Conservation (phyloP, 2,797 vertebrate genomes). For the Molossus alvarezi region DNA sequence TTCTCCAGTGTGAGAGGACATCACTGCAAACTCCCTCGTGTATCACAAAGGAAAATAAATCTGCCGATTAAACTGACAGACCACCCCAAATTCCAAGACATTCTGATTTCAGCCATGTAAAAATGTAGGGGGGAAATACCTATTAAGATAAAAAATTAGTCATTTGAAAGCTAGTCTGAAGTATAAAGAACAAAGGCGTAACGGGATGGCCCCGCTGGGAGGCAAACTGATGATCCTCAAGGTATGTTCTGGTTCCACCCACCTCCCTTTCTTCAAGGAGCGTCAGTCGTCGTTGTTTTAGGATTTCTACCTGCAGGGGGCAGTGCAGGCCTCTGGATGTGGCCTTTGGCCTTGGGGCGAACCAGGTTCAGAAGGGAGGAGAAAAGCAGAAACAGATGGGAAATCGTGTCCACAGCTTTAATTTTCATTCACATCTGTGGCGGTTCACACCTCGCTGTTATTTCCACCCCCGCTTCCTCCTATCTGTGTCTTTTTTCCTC, state of each 20-base stretch:
- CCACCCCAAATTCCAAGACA: not conserved
- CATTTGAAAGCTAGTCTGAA: not conserved
- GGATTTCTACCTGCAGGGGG: constrained; percentile 66
- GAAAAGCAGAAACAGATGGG: rapidly evolving
- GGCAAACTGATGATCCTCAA: too few species aligned
- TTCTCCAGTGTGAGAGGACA: not conserved
- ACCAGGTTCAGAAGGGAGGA: not conserved
- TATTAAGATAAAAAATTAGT: not conserved
- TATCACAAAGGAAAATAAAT: not conserved
- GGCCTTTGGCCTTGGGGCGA: constrained; percentile 8
- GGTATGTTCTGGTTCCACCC: rapidly evolving
- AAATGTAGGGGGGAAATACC: rapidly evolving
- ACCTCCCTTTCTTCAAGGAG: not conserved
- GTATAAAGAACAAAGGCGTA: too few species aligned
- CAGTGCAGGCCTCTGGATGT: constrained; percentile 72
- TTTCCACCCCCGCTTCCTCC: not conserved
- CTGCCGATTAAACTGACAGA: not conserved
- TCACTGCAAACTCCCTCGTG: not conserved
- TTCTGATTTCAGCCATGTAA: not conserved
- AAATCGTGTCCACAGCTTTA: not conserved
- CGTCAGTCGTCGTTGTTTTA: rapidly evolving
- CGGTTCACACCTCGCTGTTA: not conserved
- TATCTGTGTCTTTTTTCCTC: not conserved
- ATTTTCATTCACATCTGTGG: not conserved
- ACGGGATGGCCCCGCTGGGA: not conserved